Evolutionary conservation across 1,140 invertebrate species (phyloP).

Genomic region (Homarus americanus): DNA sequence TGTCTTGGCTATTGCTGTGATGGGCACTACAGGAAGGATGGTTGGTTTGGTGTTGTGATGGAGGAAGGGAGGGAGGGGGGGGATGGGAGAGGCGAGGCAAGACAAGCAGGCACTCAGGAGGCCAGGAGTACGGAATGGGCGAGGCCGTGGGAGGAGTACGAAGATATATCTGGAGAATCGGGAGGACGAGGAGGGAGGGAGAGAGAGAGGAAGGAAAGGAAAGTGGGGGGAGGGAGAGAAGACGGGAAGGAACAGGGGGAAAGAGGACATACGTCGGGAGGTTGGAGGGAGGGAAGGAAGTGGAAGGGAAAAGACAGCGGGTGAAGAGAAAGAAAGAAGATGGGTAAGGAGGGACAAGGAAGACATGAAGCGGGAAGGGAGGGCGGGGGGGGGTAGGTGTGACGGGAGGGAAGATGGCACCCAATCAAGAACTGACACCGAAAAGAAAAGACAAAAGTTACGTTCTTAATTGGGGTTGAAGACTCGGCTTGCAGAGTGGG

Average conservation of each 20-base stretch:
- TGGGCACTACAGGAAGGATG: no score
- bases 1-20: no score
- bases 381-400: background rate
- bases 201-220: slow-evolving; percentile 5
- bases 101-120: background rate
- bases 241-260: background rate
- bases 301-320: background rate
- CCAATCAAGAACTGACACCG: no score
- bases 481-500: no score
- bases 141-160: background rate
- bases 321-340: background rate
- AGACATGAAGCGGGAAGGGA: background rate
- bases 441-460: no score
- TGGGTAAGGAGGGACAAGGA: background rate
- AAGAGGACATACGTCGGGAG: background rate
- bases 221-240: background rate
- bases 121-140: background rate
- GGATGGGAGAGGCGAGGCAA: background rate
- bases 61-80: background rate
- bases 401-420: background rate
- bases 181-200: background rate
- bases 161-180: background rate
- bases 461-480: no score
- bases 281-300: background rate
- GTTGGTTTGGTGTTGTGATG: no score